Base-by-base conservation (phyloP, 2,113 vertebrate genomes). In the Esox niger region DNA sequence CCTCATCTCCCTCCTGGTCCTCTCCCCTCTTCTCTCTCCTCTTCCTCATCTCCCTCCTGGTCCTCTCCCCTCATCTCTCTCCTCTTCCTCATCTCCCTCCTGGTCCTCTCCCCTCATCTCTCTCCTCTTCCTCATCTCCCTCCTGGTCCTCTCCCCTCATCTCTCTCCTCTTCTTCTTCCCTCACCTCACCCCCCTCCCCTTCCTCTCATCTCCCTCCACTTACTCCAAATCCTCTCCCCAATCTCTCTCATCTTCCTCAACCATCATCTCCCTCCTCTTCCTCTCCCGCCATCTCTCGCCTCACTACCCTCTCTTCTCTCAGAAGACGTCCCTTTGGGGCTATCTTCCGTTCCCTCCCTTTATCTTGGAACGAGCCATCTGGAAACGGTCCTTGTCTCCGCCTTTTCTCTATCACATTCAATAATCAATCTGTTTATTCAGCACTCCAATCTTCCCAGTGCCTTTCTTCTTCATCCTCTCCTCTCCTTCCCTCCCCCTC, bases 331-430 rank as follows among this genome's bases (percentile, higher is more conserved):
- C 26, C 25, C 20, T 26, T 13, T 32, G 58, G 20, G 58, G 17
- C 27, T 10, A 17, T 55, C 47, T 67, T 9, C 25, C 27, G 75
- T 60, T 79, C 70, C 62, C 65, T 77, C 75, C 70, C 78, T 82
- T 82, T 78, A 85, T 88, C 79, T 84, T 27, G 43, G 66, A 75
- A 32, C 5, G 55, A 79, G 68, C 74, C 85, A 83, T 85, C 84
- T 82, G 82, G 80, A 79, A 83, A 74, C 83, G 77, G 74, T 64
- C 61, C 66, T 35, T 10, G 61, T 82, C 82, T 86, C 81, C 69
- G 55, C 82, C 81, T 73, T 78, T 68, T 77, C n/a, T 68, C 69
- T 2, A 81, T 86, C 86, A 76, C 73, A 62, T 82, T 83, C 83
- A 85, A 82, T 85, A 76, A 84, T 59, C 38, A 17, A 62, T 5